Conservation (phyloP, 2,888 invertebrate genomes). For the Cremastobaeus sp. region DNA sequence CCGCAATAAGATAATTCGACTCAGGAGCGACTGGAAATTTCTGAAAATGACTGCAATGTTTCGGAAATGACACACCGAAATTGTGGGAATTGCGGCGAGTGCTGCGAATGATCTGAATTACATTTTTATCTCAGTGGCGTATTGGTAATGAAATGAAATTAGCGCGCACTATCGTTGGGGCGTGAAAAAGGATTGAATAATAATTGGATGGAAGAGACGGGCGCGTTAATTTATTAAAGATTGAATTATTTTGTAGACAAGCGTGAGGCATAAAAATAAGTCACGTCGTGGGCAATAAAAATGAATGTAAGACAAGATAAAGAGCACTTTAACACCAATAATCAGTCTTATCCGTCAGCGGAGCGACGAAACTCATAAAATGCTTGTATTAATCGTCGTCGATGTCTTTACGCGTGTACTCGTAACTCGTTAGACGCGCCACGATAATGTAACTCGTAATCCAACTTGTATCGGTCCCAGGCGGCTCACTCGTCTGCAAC, state of each 20-base stretch:
- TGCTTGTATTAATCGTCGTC: constrained; percentile 59
- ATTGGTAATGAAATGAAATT: constrained; percentile 9
- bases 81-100: too few species aligned
- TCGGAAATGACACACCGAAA: too few species aligned
- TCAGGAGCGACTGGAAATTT: constrained; percentile 5
- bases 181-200: constrained; percentile 16
- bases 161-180: neutral
- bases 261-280: constrained; percentile 43
- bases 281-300: constrained; percentile 54
- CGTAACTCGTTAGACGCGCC: constrained; percentile 62
- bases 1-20: constrained; percentile 25
- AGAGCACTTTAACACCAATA: constrained; percentile 59
- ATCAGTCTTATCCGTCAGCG: constrained; percentile 61
- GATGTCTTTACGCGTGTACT: constrained; percentile 62
- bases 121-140: too few species aligned
- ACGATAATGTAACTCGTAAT: constrained; percentile 63
- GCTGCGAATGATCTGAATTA: neutral
- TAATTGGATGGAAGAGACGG: constrained; percentile 15
- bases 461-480: constrained; percentile 61
- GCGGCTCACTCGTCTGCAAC: constrained; percentile 60
- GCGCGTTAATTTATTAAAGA: constrained; percentile 35
- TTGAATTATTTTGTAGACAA: constrained; percentile 32
- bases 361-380: constrained; percentile 55
- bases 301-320: constrained; percentile 58
- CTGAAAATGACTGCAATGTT: constrained; percentile 1